phyloP scores from a whole-genome alignment of 1,140 invertebrate species.

The Brachionus koreanus region DNA sequence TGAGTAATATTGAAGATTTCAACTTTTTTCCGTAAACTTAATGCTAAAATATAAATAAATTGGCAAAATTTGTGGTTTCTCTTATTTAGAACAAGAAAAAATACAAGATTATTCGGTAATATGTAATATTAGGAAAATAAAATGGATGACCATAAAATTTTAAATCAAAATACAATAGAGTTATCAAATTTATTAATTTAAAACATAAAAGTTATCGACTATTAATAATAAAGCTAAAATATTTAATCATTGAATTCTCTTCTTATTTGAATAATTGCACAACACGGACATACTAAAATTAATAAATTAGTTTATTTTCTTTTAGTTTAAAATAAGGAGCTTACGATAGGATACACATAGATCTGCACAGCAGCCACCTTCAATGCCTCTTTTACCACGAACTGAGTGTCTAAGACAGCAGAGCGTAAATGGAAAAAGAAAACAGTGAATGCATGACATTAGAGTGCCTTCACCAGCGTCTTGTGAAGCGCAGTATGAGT shows the following conservation, averaged over 20 bases:
- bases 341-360: not conserved
- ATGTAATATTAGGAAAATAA: too few species aligned
- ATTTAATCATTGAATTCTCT: conserved; percentile 43
- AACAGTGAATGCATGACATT: not conserved
- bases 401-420: conserved; percentile 4
- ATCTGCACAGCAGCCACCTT: not conserved
- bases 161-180: too few species aligned
- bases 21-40: too few species aligned
- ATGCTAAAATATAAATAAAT: too few species aligned
- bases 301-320: not conserved
- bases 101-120: too few species aligned
- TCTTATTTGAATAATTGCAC: conserved; percentile 31
- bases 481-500: conserved; percentile 35
- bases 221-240: not conserved
- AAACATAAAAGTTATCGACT: not conserved
- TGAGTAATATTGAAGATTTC: too few species aligned
- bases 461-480: conserved; percentile 36
- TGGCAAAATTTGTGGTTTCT: too few species aligned
- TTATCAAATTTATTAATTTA: not conserved
- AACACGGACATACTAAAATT: conserved; percentile 36
- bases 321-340: not conserved
- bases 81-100: too few species aligned
- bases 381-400: conserved; percentile 9
- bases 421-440: not conserved
- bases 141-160: too few species aligned